Evolutionary conservation across 2,113 vertebrate genomes (phyloP).

Genomic region (Motacilla tschutschensis): DNA sequence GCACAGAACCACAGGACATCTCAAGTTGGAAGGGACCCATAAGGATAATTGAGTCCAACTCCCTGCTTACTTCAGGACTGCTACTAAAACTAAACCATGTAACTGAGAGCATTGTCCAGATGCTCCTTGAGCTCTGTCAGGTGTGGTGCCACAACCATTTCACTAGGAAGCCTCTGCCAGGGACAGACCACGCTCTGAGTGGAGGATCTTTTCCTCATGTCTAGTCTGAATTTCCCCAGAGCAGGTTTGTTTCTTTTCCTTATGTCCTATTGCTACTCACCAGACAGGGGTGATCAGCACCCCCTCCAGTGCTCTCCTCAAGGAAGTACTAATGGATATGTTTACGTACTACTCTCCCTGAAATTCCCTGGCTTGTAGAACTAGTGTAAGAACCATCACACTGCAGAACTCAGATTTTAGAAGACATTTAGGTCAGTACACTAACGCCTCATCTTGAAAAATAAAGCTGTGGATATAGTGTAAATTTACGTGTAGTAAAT

Average conservation of each 20-base stretch:
- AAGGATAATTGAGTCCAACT: neutral
- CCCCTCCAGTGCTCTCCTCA: neutral
- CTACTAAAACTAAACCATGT: neutral
- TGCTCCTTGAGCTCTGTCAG: neutral
- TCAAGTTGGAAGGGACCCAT: neutral
- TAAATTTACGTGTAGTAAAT: neutral
- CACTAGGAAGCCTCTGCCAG: neutral
- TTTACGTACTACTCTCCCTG: neutral
- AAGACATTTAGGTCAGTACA: neutral
- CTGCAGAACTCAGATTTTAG: neutral
- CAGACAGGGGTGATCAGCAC: neutral
- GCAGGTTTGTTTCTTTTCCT: neutral
- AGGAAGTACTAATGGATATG: neutral
- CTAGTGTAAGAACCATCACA: neutral
- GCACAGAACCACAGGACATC: neutral
- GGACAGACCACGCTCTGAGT: rapidly evolving
- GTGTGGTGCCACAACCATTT: neutral
- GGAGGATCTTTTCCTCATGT: neutral
- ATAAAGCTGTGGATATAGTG: neutral
- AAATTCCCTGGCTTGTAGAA: neutral
- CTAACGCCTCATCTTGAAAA: neutral
- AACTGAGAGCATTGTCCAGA: neutral
- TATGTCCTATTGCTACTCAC: rapidly evolving
- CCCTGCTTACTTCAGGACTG: neutral
- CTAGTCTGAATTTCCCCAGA: neutral